Evolutionary conservation across 2,113 vertebrate genomes (phyloP).

Genomic region (Platysteira castanea): DNA sequence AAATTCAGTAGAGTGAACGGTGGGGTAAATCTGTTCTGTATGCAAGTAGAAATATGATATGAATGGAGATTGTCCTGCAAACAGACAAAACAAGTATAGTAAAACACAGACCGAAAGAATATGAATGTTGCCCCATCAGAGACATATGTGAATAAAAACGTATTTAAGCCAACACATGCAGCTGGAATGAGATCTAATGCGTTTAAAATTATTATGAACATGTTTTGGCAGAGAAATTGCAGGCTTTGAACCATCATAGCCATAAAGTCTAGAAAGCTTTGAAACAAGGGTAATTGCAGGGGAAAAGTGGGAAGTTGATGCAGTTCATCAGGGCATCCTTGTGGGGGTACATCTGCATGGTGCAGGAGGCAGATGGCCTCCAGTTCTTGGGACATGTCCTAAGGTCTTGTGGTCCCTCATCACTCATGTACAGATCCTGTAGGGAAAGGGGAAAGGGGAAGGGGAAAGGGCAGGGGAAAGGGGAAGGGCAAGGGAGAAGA

Average conservation of each 20-base stretch:
- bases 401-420: not conserved
- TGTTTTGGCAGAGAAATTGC: not conserved
- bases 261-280: not conserved
- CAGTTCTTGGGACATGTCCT: accelerated
- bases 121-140: not conserved
- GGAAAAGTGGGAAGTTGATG: not conserved
- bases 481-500: not conserved
- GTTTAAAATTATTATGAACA: not conserved
- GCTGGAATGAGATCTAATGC: not conserved
- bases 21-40: not conserved
- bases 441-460: not conserved
- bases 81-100: not conserved
- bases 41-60: not conserved
- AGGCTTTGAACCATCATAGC: not conserved
- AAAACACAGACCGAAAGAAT: not conserved
- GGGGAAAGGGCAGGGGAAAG: no score
- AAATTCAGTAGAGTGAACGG: not conserved
- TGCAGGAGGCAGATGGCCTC: not conserved
- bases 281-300: not conserved
- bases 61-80: not conserved
- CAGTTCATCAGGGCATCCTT: not conserved
- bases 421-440: not conserved
- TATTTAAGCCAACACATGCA: not conserved
- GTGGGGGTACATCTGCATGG: not conserved
- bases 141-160: not conserved